Base-by-base conservation (phyloP, 2,113 vertebrate genomes). In the Labeo catla region DNA sequence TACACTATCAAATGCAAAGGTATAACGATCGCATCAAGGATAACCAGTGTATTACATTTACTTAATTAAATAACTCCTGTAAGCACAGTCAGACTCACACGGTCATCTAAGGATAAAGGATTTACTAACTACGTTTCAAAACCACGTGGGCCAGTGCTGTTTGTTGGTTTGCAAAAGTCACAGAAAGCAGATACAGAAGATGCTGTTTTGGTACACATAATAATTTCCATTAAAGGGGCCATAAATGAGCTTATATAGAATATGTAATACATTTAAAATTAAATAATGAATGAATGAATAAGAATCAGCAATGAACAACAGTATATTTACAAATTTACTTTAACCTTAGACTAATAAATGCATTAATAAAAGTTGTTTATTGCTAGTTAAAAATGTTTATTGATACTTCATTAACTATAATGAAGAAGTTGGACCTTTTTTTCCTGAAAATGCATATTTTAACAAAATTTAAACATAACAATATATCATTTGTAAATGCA, bases 21-120 rank as follows among this genome's bases (percentile, higher is more conserved):
- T 49, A 49, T 66, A 28, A 34, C 21, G 59, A 81, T 81, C 59
- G 34, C 79, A 66, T 65, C 2, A 8, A 47, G 57, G 39, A 63
- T 28, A 65, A 49, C 7, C 43, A 28, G 39, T 47, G 11, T 28
- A 65, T 16, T 65, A 6, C 59, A 81, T 65, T 65, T 65, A 28
- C 59, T 3, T 28, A 81, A 81, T 81, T 9, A 81, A 81, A 81
- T 65, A 66, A 66, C 43, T 19, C n/a, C n/a, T 81, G n/a, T 12
- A 65, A 23, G 45, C 13, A 49, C n/a, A 19, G 13, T 65, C 59
- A 9, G 21, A 49, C 59, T 65, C 79, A 66, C 59, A 81, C 28
- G 78, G 43, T 81, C 78, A 65, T 47, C 39, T 63, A 9, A 49
- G n/a, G 59, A 81, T 49, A 49, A 65, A 15, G 12, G 57, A 49